Evolutionary conservation across 2,797 vertebrate genomes (phyloP), one percentile per base, ranked within the genome.

Genomic region (Sparus aurata): DNA sequence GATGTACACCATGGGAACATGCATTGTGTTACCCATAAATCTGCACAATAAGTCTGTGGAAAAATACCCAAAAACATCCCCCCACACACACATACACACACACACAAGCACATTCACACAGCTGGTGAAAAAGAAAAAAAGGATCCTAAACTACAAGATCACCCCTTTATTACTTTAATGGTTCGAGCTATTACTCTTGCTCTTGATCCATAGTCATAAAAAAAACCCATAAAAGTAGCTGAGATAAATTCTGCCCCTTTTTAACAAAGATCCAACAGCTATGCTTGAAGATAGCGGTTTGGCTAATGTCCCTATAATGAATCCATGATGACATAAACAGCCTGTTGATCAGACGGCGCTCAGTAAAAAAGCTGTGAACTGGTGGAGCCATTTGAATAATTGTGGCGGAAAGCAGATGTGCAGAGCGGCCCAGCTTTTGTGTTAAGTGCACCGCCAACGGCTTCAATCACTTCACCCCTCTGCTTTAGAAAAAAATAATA

Each of bases 141-240:
- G 53, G 50, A 60, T 68, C 47, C 63, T 50, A 75, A 86, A 86
- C 73, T 13, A 75, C 61, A 64, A 55, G 57, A 66, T 86, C 12
- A 23, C 46, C 72, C 65, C 53, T 75, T 84, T 70, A 85, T 84
- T 60, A 72, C 78, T 75, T 86, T 75, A 74, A 91, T 85, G 60
- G 66, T 55, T 73, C 1, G 17, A 73, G 69, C 73, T 62, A 75
- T 82, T 75, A 76, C 52, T 79, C 52, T 50, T 46, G 2, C 67
- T 79, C 17, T 73, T 34, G 30, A 71, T 55, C 67, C 25, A 65
- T 67, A 34, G 50, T 63, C 75, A 77, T 84, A 63, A 86, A 85
- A 84, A 16, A 65, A 34, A 9, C 5, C 30, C 58, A 69, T 45
- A 38, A 83, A 81, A 86, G 67, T 11, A 58, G 76, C n/a, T 71